A percentile compares a stretch with the other conserved stretches of the same genome.
Conservation (phyloP, 30 jellyfish, hydroid and myxozoan species). For the Turritopsis rubra region DNA sequence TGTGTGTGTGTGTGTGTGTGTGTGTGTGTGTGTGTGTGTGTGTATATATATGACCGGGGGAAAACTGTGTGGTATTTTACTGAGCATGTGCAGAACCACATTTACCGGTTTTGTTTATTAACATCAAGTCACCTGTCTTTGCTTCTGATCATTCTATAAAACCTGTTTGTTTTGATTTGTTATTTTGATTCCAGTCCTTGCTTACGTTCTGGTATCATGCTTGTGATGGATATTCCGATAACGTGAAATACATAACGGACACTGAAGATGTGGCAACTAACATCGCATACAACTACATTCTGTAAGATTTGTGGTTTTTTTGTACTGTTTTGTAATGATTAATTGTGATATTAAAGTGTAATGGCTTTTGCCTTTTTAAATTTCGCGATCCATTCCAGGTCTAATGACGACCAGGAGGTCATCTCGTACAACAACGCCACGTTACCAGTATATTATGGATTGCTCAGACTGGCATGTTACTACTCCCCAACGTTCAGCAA, state of each 20-base stretch:
- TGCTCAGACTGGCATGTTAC: conserved; percentile 72
- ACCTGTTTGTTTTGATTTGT: background rate
- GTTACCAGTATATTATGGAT: conserved; percentile 82
- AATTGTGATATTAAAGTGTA: background rate
- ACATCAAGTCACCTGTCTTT: background rate
- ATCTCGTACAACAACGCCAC: conserved; percentile 77
- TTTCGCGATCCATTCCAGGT: conserved; percentile 32
- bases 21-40: too few species aligned
- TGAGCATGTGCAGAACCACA: too few species aligned
- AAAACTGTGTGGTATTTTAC: too few species aligned
- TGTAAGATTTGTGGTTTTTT: conserved; percentile 41
- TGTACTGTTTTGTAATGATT: background rate
- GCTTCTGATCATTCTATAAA: background rate
- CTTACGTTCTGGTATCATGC: conserved; percentile 92
- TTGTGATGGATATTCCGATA: conserved; percentile 72
- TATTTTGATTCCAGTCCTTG: conserved; percentile 47
- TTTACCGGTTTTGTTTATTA: too few species aligned
- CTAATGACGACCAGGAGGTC: conserved; percentile 94
- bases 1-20: too few species aligned
- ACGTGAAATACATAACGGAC: conserved; percentile 82
- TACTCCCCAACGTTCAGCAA: conserved; percentile 69
- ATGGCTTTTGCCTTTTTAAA: background rate
- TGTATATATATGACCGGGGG: too few species aligned
- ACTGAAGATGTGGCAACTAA: conserved; percentile 74
- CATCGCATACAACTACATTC: conserved; percentile 85